Evolutionary conservation across 2,888 invertebrate genomes (phyloP).

Genomic region (Molanna angustata): DNA sequence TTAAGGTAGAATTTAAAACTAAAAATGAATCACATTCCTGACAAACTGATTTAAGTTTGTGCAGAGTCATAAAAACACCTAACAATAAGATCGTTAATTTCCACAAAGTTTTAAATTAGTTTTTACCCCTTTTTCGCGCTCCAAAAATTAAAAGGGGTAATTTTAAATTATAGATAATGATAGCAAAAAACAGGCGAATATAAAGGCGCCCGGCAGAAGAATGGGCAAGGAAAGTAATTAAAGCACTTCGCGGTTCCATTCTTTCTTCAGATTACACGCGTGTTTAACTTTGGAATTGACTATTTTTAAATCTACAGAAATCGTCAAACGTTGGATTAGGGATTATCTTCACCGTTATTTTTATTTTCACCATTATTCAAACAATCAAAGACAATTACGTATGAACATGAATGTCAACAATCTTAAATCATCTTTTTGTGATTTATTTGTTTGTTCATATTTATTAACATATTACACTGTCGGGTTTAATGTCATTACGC

Average conservation of each 20-base stretch:
- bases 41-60: slow-evolving; percentile 26
- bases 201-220: slow-evolving; percentile 10
- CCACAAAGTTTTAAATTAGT: slow-evolving; percentile 34
- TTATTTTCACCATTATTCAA: no score
- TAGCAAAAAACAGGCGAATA: slow-evolving; percentile 28
- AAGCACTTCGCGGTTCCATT: slow-evolving; percentile 22
- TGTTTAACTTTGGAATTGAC: slow-evolving; percentile 19
- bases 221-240: slow-evolving; percentile 24
- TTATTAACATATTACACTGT: no score
- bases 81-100: slow-evolving; percentile 34
- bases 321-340: no score
- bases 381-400: no score
- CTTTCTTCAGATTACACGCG: slow-evolving; percentile 22
- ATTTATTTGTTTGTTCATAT: no score
- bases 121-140: slow-evolving; percentile 33
- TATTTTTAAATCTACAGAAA: background rate
- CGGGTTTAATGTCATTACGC: no score
- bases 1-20: no score
- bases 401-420: no score
- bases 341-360: no score
- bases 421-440: no score
- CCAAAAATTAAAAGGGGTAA: slow-evolving; percentile 33
- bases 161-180: slow-evolving; percentile 34
- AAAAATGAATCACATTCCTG: slow-evolving; percentile 11
- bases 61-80: slow-evolving; percentile 33